Base-by-base conservation (phyloP, 2,113 vertebrate genomes). In the Lethenteron camtschaticum region DNA sequence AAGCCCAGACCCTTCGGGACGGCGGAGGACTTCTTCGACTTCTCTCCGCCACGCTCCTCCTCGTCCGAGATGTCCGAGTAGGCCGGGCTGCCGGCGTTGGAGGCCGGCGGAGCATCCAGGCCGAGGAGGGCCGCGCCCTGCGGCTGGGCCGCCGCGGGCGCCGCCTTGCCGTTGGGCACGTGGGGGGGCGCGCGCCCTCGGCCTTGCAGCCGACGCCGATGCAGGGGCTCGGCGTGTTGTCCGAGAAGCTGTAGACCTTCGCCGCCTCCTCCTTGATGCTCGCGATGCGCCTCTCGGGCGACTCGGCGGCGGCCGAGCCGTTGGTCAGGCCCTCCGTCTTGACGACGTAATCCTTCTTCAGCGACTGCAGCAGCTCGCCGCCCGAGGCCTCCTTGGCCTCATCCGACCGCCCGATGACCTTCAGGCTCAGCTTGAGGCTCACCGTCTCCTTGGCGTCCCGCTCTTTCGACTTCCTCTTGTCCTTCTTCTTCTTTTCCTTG, bases 31-130 rank as follows among this genome's bases (percentile, higher is more conserved):
- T 66, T 66, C 70, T 96, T 91, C 68, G 84, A 69, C 76, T 95
- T 89, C 0, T 86, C 86, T 14, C 82, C 87, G 2, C 90, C 92
- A 2, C 96, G 91, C 1, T 99, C 94, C 2, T 86, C 87, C 0
- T 89, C 92, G 59, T 99, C 94, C 0, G 94, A 99, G 76, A 99
- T 97, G 79, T 99, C 95, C 0, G 95, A 99, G 72, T 99, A 97
- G 70, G 90, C 92, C 0, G 95, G 95, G 75, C 92, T 99, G 81
- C 85, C 94, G n/a, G 89, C 95, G 81, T 96, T 96, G 58, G 87
- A 57, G 0, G 79, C 82, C 0, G 79, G 68, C 41, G 41, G 41
- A 1, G 41, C 41, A 6, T 41, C 41, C 41, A 41, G 6, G 0
- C 91, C 96, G 73, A 85, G 81, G 55, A 84, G 90, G 78, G 96